Base-by-base conservation (phyloP, 1,140 invertebrate species). In the Penaeus vannamei region DNA sequence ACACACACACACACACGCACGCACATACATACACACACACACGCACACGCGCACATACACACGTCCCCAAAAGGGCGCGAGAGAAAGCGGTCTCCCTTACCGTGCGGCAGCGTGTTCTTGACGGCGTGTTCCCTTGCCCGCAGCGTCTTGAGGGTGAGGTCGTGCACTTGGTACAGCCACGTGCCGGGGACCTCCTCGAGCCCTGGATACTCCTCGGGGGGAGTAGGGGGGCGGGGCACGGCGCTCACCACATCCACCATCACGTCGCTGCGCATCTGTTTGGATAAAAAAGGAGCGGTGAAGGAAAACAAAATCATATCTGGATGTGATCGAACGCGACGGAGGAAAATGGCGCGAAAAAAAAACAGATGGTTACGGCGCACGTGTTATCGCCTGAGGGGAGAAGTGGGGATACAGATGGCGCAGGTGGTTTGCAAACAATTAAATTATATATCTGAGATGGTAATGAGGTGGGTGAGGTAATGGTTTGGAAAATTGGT, bases 71-170 rank as follows among this genome's bases (percentile, higher is more conserved):
- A 42, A 26, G 42, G 29, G 42, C 42, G 42, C 42, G n/a, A 32
- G 42, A 20, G 22, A 20, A 32, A 20, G 42, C 42, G 20, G 22
- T 20, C 22, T 20, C 32, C 29, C 87, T 29, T 77, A 89, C 87
- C 87, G 59, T 89, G 87, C 10, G 87, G 87, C 26, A 89, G 59
- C 14, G 87, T 53, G 60, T 72, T 89, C 81, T 61, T 89, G 81
- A 89, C 87, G 53, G 87, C 87, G 82, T 84, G 81, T 36, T 89
- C 87, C 10, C 87, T 46, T 26, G 64, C 87, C 46, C 87, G 36
- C n/a, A 89, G 87, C 5, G 87, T 89, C 87, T 89, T 89, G 26
- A 89, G 81, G 80, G 87, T 76, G 59, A 89, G 82, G 87, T 89
- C 87, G 59, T 89, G 87, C 82, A 89, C 87, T 22, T 88, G 81